Evolutionary conservation across 2,888 invertebrate species (phyloP), one percentile per base, ranked within the genome.

Genomic region (Caenorhabditis afra): DNA sequence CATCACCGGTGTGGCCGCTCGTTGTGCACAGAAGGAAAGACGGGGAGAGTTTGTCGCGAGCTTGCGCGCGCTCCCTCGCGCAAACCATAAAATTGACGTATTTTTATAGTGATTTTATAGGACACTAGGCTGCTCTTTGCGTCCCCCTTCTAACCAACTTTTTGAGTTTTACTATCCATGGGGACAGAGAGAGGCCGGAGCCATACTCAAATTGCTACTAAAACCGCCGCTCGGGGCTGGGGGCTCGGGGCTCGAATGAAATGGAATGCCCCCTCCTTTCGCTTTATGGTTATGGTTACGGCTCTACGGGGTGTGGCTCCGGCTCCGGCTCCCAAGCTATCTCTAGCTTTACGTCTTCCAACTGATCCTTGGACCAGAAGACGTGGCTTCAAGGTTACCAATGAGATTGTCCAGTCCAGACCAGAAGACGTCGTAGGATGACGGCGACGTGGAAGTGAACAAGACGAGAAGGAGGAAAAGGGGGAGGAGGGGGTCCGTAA

Each of bases 51-150:
- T n/a, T 41, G 2, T 41, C 12, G 11, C 41, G 11, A 52, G 49
- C 41, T n/a, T n/a, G 41, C 52, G 39, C 61, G 35, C 70, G 41
- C 64, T 44, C 64, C 44, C 49, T 44, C 64, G 58, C 67, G 55
- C 75, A 62, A 68, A 76, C 76, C 76, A 76, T 76, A 76, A 76
- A 76, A 62, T 68, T 76, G 76, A 76, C 76, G 76, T 76, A 68
- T 68, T 76, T 76, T 76, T 76, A 76, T 76, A 76, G 76, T 76
- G 76, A 76, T 76, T 76, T 76, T 76, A 76, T 76, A 68, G 76
- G 76, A 76, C 76, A 76, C 68, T 76, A 64, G 66, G 45, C 58
- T 73, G 50, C n/a, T n/a, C n/a, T 73, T 58, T 71, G 62, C 62
- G 57, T 68, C 76, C 53, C 61, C 61, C 61, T 58, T 49, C 73